Evolutionary conservation across 2,797 vertebrate species (phyloP), one percentile per base, ranked within the genome.

Genomic region (Podarcis siculus): DNA sequence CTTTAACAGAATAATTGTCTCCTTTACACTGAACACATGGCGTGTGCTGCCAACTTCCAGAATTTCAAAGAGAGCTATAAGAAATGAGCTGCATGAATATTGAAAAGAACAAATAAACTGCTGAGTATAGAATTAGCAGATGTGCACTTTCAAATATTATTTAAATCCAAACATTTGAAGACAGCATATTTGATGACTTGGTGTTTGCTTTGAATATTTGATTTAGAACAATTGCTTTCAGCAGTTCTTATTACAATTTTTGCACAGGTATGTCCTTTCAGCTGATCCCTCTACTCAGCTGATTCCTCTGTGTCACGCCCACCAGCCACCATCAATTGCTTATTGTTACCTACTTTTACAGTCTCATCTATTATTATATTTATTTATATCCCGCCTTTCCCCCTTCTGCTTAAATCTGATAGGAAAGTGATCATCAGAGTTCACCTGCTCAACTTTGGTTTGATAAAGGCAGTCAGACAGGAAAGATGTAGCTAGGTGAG

Each of bases 131-230:
- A 66, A 81, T 85, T 85, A 75, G 78, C 78, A 85, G 64, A 76
- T 81, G 69, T 64, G 39, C 58, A 66, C 19, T 81, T 85, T 79
- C 55, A 67, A 66, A 88, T 66, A 75, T 64, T 32, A 21, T 80
- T 49, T 67, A 39, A 89, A 66, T 49, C 39, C 17, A 89, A 89
- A 89, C 58, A 85, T 89, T 83, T 78, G 75, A 83, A 79, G 23
- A 78, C 30, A 78, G 27, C 45, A 32, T 88, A 88, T 72, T 32
- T 88, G 45, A 78, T 79, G 42, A 58, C 64, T 58, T 32, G 13
- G 12, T 79, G 66, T 79, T 88, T 79, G 76, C 76, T 79, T 71
- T 80, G 25, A 55, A 73, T 81, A 32, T 87, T 81, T 85, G 77
- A 81, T 85, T 81, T 55, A 85, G 58, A 75, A 55, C n/a, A 67